Evolutionary conservation across 2,888 invertebrate genomes (phyloP).

Genomic region (Cosmorhoe ocellata): DNA sequence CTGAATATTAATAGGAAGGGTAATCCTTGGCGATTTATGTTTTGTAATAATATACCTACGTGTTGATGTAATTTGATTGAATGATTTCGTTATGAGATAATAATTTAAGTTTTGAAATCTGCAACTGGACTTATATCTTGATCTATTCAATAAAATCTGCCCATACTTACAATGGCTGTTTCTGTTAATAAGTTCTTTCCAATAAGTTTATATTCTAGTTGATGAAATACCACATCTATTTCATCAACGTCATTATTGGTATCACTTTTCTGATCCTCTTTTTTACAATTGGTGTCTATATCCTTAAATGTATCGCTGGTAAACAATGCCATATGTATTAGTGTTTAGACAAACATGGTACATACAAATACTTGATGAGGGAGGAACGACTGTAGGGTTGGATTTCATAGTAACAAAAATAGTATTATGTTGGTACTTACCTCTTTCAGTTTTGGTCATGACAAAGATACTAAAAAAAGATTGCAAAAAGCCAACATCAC

Average conservation of each 20-base stretch:
- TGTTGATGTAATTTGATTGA: conserved; percentile 24
- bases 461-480: no score
- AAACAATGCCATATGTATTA: conserved; percentile 60
- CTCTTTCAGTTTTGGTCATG: no score
- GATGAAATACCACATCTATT: no score
- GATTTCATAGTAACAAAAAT: no score
- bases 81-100: conserved; percentile 2
- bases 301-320: conserved; percentile 55
- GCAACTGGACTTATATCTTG: no score
- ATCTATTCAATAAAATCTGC: no score
- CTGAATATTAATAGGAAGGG: conserved; percentile 74
- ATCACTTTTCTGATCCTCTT: conserved; percentile 59
- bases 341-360: conserved; percentile 33
- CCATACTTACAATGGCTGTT: no score
- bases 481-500: conserved; percentile 55
- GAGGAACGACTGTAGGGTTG: neutral
- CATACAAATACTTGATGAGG: neutral
- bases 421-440: no score
- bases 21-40: conserved; percentile 70
- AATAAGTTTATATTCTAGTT: no score
- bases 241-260: conserved; percentile 55
- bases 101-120: no score
- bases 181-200: no score
- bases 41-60: conserved; percentile 39
- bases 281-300: conserved; percentile 58